Base-by-base conservation (phyloP, 1,140 invertebrate genomes). In the Scaptodrosophila lebanonensis region DNA sequence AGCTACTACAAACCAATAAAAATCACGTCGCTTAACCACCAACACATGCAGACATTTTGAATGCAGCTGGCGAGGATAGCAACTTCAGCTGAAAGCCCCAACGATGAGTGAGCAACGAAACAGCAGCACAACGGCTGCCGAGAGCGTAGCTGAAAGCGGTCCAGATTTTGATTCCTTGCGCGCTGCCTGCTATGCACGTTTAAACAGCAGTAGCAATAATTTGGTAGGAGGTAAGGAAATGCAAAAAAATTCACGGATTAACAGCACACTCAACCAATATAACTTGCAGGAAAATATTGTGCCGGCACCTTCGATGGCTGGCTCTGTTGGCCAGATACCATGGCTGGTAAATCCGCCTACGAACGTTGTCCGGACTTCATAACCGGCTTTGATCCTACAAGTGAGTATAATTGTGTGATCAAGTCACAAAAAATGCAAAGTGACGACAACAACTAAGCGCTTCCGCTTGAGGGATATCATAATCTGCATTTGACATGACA, bases 281-380 rank as follows among this genome's bases (percentile, higher is more conserved):
- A n/a, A 42, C 43, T 25, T 51, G 13, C 84, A 88, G 92, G 88
- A 30, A 64, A 88, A 20, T 93, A 91, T 83, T 97, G 95, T 85
- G 89, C 88, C 17, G 89, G 91, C 40, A 91, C 91, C 2, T 97
- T 94, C 87, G 95, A 97, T 87, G 92, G 93, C 32, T 97, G 94
- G 94, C 90, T 92, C 3, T 97, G 95, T 84, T 96, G 95, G 95
- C 93, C 93, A 15, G 91, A 92, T 76, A 96, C 95, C 3, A 88
- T 89, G 4, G 94, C 95, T 15, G 94, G 94, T 68, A 84, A 87
- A 35, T 90, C 89, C 18, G 94, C 92, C 5, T 91, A 89, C 71
- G 90, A 91, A 30, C 88, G 88, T 8, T 97, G 95, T 87, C 95
- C 95, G 9, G 88, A 87, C 49, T 96, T 95, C 82, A 90, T 95